These are phyloP conservation scores for Microcebus lehilahytsara DNA, from an alignment of 2,113 vertebrate species.

Conservation along the genomic window DNA sequence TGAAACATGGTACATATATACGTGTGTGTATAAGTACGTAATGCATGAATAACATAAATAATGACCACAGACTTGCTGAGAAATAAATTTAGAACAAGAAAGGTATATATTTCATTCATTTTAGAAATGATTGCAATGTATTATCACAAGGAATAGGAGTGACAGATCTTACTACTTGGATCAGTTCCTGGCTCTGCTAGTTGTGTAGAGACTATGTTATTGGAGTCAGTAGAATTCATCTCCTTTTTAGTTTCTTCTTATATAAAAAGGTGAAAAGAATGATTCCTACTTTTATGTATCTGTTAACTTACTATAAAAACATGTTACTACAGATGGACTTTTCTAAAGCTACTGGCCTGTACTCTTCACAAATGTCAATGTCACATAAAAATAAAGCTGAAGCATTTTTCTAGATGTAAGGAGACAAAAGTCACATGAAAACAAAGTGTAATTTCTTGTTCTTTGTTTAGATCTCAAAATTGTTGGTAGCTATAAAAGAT, in stretches of 20 bases:
- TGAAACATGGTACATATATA: neutral
- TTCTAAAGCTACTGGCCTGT: neutral
- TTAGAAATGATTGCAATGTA: neutral
- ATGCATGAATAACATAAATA: neutral
- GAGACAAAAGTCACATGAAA: neutral
- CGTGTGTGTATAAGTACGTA: no score
- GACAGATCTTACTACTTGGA: neutral
- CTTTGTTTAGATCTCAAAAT: neutral
- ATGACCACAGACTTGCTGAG: neutral
- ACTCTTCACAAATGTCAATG: neutral
- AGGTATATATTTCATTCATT: neutral
- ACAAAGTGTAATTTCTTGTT: neutral
- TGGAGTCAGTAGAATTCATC: neutral
- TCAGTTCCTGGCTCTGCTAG: neutral
- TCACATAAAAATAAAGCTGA: neutral
- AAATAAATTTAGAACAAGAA: neutral
- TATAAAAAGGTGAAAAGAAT: neutral
- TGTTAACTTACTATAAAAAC: neutral
- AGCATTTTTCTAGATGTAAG: neutral
- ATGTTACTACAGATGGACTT: neutral
- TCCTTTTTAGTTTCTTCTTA: neutral
- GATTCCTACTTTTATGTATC: neutral
- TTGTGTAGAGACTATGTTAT: neutral
- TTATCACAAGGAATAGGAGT: neutral
- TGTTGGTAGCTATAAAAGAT: neutral